phyloP scores from a whole-genome alignment of 2,888 invertebrate species.

The Ornithoptera alexandrae region DNA sequence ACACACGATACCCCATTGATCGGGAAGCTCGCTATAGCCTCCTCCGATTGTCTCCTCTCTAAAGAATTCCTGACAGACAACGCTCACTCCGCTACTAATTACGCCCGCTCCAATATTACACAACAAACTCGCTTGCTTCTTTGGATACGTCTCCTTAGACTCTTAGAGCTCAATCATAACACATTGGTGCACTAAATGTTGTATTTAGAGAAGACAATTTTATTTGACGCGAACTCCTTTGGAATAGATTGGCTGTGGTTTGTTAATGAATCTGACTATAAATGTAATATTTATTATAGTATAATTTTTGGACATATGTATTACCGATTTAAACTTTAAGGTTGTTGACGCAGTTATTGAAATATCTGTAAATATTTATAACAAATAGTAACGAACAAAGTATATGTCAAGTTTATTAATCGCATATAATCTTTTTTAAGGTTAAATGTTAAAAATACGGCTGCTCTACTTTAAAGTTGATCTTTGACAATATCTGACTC shows the following conservation, averaged over 20 bases:
- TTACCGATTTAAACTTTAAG: too few species aligned
- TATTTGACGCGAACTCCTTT: background rate
- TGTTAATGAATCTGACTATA: too few species aligned
- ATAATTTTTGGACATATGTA: too few species aligned
- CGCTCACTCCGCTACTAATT: conserved; percentile 74
- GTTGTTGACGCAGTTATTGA: too few species aligned
- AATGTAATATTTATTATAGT: too few species aligned
- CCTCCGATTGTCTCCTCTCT: conserved; percentile 69
- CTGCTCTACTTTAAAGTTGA: conserved; percentile 5
- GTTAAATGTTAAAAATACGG: conserved; percentile 5
- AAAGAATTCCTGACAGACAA: conserved; percentile 76
- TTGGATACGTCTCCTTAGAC: conserved; percentile 1
- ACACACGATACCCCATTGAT: conserved; percentile 76
- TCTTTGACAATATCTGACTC: conserved; percentile 36
- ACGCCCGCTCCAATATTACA: conserved; percentile 59
- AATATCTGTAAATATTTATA: too few species aligned
- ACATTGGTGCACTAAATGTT: background rate
- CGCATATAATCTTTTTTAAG: too few species aligned
- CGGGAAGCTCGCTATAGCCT: conserved; percentile 52
- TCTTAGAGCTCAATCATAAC: conserved; percentile 4
- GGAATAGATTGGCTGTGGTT: too few species aligned
- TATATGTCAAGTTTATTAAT: too few species aligned
- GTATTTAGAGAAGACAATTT: too few species aligned
- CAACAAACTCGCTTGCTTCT: background rate
- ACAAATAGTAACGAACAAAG: too few species aligned